Percentiles rank a stretch among this genome's conserved stretches.
These are phyloP conservation scores for Palythoa grandiflora DNA, from an alignment of 92 coral and sea anemone genomes.

Conservation along the genomic window DNA sequence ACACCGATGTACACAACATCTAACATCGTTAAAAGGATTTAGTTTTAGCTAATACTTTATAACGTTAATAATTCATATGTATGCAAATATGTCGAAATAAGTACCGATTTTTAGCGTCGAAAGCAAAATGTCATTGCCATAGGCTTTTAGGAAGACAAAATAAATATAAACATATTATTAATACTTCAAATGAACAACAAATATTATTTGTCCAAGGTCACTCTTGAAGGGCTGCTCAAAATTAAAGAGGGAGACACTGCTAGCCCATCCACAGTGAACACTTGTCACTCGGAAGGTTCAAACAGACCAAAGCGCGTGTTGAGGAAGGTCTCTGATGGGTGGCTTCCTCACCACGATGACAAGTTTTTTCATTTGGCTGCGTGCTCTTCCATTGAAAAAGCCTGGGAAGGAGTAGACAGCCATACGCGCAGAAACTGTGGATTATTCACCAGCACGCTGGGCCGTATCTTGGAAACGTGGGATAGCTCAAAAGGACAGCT, in stretches of 20 bases:
- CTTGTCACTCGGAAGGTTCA: too few relatives aligned
- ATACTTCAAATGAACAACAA: too few relatives aligned
- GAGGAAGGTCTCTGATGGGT: slow-evolving; percentile 6
- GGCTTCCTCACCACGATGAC: slow-evolving; percentile 4
- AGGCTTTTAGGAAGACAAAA: too few relatives aligned
- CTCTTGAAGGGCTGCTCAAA: background rate
- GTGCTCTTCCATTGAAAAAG: slow-evolving; percentile 25
- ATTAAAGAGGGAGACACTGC: background rate
- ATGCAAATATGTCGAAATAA: too few relatives aligned
- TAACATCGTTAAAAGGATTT: too few relatives aligned
- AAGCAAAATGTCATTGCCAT: too few relatives aligned
- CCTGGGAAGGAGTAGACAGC: slow-evolving; percentile 10
- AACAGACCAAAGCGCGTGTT: background rate
- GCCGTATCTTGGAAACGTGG: background rate
- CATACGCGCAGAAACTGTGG: background rate
- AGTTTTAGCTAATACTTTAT: too few relatives aligned
- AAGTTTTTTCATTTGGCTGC: slow-evolving; percentile 35
- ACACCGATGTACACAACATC: too few relatives aligned
- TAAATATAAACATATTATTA: too few relatives aligned
- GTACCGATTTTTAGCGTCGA: too few relatives aligned
- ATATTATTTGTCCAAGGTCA: slow-evolving; percentile 3
- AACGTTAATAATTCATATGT: too few relatives aligned
- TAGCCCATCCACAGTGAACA: too few relatives aligned
- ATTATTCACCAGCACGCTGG: slow-evolving; percentile 4
- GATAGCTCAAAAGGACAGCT: background rate